phyloP scores from a whole-genome alignment of 2,888 invertebrate species.

The Noctua janthina region DNA sequence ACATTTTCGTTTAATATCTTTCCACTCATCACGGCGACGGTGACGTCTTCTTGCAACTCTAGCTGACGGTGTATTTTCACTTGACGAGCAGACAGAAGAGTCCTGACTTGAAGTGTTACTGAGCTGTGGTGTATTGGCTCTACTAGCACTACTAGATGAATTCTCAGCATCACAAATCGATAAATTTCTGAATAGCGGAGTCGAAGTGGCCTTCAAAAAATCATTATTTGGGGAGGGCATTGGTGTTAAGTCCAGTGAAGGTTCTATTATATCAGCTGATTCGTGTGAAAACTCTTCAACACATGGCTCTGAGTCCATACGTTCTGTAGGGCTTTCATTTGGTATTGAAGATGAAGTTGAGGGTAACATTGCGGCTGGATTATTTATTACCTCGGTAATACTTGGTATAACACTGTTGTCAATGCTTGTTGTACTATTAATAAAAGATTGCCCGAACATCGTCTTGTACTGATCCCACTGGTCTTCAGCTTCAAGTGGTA shows the following conservation, averaged over 20 bases:
- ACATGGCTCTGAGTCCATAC: slow-evolving; percentile 12
- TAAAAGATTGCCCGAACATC: slow-evolving; percentile 21
- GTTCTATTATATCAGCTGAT: slow-evolving; percentile 21
- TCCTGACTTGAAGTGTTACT: no score
- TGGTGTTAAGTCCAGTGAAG: neutral
- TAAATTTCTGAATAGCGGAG: no score
- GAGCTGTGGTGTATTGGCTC: no score
- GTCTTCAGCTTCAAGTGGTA: slow-evolving; percentile 21
- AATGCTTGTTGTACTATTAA: slow-evolving; percentile 10
- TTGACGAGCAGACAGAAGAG: no score
- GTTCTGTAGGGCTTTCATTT: slow-evolving; percentile 3
- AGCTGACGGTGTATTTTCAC: neutral
- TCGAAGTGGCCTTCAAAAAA: no score
- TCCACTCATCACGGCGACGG: slow-evolving; percentile 15
- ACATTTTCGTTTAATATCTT: slow-evolving; percentile 25
- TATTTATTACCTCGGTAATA: slow-evolving; percentile 8
- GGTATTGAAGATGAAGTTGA: neutral
- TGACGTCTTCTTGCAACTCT: slow-evolving; percentile 7
- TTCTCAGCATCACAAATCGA: no score
- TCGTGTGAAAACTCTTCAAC: slow-evolving; percentile 13
- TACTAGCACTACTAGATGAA: no score
- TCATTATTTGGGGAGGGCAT: no score
- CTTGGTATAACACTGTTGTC: slow-evolving; percentile 6
- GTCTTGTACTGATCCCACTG: slow-evolving; percentile 25
- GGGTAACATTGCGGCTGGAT: slow-evolving; percentile 12